These are phyloP conservation scores for Cyanoramphus novaezelandiae DNA, from an alignment of 2,113 vertebrate genomes.

Conservation along the genomic window DNA sequence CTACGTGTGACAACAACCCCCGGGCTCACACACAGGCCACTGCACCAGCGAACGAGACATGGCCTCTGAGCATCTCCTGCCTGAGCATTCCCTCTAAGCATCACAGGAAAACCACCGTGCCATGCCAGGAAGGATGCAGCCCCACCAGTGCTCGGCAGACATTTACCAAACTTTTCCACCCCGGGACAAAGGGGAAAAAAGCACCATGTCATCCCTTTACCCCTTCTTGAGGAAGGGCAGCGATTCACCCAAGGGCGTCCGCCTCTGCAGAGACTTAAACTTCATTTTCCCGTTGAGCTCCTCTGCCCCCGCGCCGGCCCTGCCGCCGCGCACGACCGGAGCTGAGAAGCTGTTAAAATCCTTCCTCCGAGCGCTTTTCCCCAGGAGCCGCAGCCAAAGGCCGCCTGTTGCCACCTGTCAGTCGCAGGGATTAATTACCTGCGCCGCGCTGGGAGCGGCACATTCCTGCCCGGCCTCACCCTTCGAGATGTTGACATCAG, in stretches of 20 bases:
- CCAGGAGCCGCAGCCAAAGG: conserved; percentile 72
- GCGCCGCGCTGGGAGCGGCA: conserved; percentile 77
- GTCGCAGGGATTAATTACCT: conserved; percentile 84
- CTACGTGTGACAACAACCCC: rapidly evolving
- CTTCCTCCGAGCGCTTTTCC: conserved; percentile 62
- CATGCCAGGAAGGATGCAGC: rapidly evolving
- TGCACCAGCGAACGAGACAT: rapidly evolving
- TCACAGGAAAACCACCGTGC: rapidly evolving
- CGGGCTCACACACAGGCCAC: neutral
- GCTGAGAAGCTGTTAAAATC: conserved; percentile 54
- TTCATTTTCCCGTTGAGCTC: neutral
- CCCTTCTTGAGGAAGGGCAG: neutral
- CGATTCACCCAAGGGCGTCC: neutral
- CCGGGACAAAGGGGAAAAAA: neutral
- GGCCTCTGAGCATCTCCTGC: rapidly evolving
- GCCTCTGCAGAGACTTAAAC: neutral
- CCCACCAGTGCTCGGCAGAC: neutral
- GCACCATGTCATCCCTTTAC: neutral
- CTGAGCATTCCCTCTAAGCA: neutral
- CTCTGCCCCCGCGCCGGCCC: neutral
- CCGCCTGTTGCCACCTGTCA: conserved; percentile 87
- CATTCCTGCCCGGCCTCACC: conserved; percentile 80
- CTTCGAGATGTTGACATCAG: conserved; percentile 78
- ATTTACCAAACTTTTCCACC: neutral
- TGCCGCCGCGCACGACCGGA: conserved; percentile 31